Evolutionary conservation across 2,888 invertebrate species (phyloP).

Genomic region (Drosophila niveifrons): DNA sequence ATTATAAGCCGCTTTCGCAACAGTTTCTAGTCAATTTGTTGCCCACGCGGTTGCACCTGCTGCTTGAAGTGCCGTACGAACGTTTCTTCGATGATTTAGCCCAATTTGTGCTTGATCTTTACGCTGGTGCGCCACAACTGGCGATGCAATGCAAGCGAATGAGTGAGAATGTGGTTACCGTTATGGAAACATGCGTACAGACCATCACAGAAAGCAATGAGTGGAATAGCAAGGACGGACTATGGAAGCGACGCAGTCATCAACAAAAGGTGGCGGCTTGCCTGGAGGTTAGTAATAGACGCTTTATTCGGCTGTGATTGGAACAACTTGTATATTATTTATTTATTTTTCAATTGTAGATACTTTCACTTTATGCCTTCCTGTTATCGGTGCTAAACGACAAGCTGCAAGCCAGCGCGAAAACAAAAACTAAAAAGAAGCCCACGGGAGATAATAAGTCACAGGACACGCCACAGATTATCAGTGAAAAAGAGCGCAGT

Average conservation of each 20-base stretch:
- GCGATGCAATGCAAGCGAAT: conserved; percentile 78
- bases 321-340: not conserved
- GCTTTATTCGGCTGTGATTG: too few relatives aligned
- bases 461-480: conserved; percentile 56
- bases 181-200: conserved; percentile 79
- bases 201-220: conserved; percentile 85
- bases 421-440: conserved; percentile 77
- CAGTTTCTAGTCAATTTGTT: conserved; percentile 85
- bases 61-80: conserved; percentile 84
- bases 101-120: conserved; percentile 83
- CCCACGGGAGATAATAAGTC: conserved; percentile 59
- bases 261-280: conserved; percentile 87
- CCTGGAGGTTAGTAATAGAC: conserved; percentile 86
- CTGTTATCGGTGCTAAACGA: conserved; percentile 84
- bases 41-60: conserved; percentile 83
- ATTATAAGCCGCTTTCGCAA: conserved; percentile 82
- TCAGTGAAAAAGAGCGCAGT: conserved; percentile 84
- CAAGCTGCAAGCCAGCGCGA: conserved; percentile 81
- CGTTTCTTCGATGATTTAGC: conserved; percentile 84
- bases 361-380: conserved; percentile 84
- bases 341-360: conserved; percentile 66
- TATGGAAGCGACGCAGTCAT: conserved; percentile 86
- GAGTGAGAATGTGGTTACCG: conserved; percentile 77
- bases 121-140: conserved; percentile 77
- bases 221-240: conserved; percentile 82